Percentiles rank a stretch among this genome's conserved stretches.
Evolutionary conservation across 2,888 invertebrate genomes (phyloP).

Genomic region (Nasonia oneida): DNA sequence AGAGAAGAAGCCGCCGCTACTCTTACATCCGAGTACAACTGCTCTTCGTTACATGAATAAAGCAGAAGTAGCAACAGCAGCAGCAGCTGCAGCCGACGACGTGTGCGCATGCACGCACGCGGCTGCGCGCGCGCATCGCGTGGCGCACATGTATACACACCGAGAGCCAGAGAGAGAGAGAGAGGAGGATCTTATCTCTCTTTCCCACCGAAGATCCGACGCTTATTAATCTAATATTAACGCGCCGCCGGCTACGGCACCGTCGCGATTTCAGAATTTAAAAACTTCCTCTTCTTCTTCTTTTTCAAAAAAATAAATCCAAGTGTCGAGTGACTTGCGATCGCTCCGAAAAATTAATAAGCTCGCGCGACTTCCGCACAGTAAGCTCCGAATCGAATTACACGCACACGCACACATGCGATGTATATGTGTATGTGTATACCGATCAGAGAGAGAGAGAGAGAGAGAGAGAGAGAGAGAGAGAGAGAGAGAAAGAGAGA

Average conservation of each 20-base stretch:
- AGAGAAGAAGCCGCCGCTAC: neutral
- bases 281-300: too few relatives aligned
- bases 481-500: too few relatives aligned
- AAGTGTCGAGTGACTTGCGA: too few relatives aligned
- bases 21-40: neutral
- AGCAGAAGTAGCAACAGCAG: neutral
- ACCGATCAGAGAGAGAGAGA: too few relatives aligned
- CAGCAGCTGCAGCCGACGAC: neutral
- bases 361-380: neutral
- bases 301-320: too few relatives aligned
- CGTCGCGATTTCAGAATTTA: too few relatives aligned
- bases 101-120: constrained; percentile 8
- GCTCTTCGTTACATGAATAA: constrained; percentile 4
- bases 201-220: neutral
- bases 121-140: neutral
- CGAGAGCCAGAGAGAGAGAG: neutral
- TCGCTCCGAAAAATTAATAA: too few relatives aligned
- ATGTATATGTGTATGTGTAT: neutral
- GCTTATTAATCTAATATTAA: neutral
- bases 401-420: neutral
- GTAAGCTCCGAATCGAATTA: neutral
- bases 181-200: neutral
- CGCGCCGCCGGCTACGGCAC: neutral
- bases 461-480: too few relatives aligned
- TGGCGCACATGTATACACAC: neutral